Evolutionary conservation across 2,113 vertebrate species (phyloP).

Genomic region (Anoplopoma fimbria): DNA sequence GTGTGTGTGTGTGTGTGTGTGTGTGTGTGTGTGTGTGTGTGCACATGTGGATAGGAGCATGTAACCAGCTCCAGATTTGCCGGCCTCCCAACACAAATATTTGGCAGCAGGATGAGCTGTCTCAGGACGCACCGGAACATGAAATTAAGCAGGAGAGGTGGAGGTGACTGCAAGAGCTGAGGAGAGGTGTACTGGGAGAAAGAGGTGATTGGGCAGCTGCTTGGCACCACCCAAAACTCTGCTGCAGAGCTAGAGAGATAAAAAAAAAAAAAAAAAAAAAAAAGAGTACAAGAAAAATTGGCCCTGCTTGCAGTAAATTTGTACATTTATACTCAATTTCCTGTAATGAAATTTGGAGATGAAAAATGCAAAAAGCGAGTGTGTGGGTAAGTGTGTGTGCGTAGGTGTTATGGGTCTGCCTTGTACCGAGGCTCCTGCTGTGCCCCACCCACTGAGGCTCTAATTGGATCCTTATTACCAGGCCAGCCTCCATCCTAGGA

Average conservation of each 20-base stretch:
- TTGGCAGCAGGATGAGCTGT: conserved; percentile 82
- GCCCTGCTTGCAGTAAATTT: conserved; percentile 37
- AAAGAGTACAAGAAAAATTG: conserved; percentile 19
- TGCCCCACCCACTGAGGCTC: conserved; percentile 85
- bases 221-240: not conserved
- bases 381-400: conserved; percentile 26
- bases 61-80: conserved; percentile 75
- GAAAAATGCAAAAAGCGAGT: conserved; percentile 13
- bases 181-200: conserved; percentile 21
- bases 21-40: conserved; percentile 23
- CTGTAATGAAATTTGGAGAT: conserved; percentile 54
- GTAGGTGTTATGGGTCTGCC: conserved; percentile 67
- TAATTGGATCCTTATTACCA: conserved; percentile 90
- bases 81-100: conserved; percentile 82
- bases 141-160: conserved; percentile 82
- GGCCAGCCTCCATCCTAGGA: conserved; percentile 75
- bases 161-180: conserved; percentile 54
- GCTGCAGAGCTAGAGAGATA: conserved; percentile 3
- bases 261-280: not conserved
- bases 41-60: conserved; percentile 36
- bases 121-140: conserved; percentile 83
- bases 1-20: conserved; percentile 17
- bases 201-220: conserved; percentile 9
- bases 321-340: conserved; percentile 40
- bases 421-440: conserved; percentile 59